These are phyloP conservation scores for Plecotus auritus DNA, from an alignment of 2,113 vertebrate species.

Conservation along the genomic window DNA sequence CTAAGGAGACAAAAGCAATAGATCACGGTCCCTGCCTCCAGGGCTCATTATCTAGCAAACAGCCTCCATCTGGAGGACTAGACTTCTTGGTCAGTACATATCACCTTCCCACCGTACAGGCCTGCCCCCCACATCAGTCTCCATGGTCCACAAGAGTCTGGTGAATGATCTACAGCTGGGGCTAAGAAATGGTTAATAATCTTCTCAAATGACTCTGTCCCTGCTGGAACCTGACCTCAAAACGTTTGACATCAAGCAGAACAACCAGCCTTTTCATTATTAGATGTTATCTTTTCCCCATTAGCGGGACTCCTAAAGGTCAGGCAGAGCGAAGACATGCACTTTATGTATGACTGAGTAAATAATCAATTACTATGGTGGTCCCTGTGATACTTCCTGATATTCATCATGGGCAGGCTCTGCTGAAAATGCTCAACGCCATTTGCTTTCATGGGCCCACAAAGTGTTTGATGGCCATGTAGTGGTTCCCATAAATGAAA, in stretches of 20 bases:
- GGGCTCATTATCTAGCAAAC: neutral
- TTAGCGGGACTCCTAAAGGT: neutral
- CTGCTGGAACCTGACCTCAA: neutral
- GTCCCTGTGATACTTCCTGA: neutral
- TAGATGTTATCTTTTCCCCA: neutral
- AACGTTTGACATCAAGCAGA: conserved; percentile 5
- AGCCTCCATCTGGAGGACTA: neutral
- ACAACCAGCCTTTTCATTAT: neutral
- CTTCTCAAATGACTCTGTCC: neutral
- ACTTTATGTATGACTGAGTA: neutral
- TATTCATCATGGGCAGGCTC: neutral
- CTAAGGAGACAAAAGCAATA: neutral
- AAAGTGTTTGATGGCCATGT: neutral
- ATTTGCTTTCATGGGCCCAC: neutral
- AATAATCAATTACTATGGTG: conserved; percentile 17
- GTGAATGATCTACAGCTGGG: neutral
- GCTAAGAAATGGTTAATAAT: neutral
- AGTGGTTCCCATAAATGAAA: neutral
- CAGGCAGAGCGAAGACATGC: neutral
- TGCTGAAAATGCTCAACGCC: neutral
- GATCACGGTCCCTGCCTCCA: neutral
- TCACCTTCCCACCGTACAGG: neutral
- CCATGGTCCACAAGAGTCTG: neutral
- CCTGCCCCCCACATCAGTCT: neutral
- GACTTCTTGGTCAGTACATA: neutral